These are phyloP conservation scores for Trichogramma pretiosum DNA, from an alignment of 1,140 invertebrate genomes.

Conservation along the genomic window DNA sequence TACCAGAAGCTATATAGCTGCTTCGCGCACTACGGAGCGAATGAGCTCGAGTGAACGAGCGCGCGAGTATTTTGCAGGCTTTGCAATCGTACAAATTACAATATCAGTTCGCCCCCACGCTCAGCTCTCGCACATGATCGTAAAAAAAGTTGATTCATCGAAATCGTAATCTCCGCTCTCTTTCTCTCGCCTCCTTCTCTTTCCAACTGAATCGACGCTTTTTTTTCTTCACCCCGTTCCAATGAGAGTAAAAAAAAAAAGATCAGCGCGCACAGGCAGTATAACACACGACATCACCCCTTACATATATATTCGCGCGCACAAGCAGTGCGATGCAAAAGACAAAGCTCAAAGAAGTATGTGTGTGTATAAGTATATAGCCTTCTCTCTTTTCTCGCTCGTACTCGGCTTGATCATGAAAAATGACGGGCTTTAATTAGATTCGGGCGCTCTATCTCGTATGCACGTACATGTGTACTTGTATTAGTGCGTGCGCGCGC, in stretches of 20 bases:
- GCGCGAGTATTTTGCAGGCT: background rate
- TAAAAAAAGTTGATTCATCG: constrained; percentile 20
- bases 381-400: background rate
- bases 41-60: too few relatives aligned
- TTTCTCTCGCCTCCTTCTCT: constrained; percentile 3
- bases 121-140: constrained; percentile 22
- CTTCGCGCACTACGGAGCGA: too few relatives aligned
- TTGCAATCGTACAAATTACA: constrained; percentile 10
- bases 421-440: constrained; percentile 20
- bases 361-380: background rate
- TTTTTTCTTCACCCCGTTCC: too few relatives aligned
- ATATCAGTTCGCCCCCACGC: constrained; percentile 2
- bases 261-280: background rate
- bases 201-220: background rate
- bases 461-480: background rate
- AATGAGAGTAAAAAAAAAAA: background rate
- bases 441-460: constrained; percentile 14
- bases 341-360: constrained; percentile 4
- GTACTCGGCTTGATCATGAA: constrained; percentile 15
- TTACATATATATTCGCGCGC: background rate
- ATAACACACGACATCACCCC: too few relatives aligned
- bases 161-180: constrained; percentile 11
- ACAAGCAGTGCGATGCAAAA: constrained; percentile 1
- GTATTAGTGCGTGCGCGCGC: background rate
- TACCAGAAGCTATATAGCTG: too few relatives aligned